Conservation (phyloP, 1,140 invertebrate genomes). For the Druon quercuslanigerum region DNA sequence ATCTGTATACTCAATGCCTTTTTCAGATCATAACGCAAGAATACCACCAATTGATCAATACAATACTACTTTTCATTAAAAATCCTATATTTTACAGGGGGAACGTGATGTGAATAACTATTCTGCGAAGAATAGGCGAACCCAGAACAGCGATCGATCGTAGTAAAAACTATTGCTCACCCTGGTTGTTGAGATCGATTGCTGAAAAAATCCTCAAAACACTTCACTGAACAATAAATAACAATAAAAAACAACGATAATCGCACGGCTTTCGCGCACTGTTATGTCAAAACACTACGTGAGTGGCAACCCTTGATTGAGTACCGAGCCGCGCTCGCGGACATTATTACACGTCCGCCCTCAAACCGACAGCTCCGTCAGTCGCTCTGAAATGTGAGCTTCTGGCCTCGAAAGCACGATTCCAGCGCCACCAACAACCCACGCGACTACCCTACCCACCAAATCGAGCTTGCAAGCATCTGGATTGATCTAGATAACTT, state of each 20-base stretch:
- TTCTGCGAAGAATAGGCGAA: constrained; percentile 26
- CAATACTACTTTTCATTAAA: not conserved
- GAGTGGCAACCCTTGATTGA: constrained; percentile 40
- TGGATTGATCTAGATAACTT: constrained; percentile 29
- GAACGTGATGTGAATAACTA: not conserved
- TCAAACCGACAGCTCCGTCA: constrained; percentile 41
- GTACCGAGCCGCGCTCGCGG: constrained; percentile 41
- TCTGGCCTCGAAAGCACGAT: constrained; percentile 14
- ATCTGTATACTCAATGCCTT: not conserved
- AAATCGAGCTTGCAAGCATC: constrained; percentile 22
- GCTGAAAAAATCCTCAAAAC: constrained; percentile 16
- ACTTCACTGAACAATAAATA: constrained; percentile 13
- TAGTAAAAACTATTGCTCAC: constrained; percentile 22
- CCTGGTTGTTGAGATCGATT: not conserved
- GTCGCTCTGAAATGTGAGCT: constrained; percentile 13
- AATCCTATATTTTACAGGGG: constrained; percentile 8
- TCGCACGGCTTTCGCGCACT: constrained; percentile 1
- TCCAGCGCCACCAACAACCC: constrained; percentile 33
- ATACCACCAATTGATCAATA: not conserved
- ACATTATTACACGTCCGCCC: constrained; percentile 57
- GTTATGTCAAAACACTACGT: constrained; percentile 43
- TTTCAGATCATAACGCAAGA: not conserved
- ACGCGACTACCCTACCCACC: constrained; percentile 27
- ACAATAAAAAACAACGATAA: not conserved
- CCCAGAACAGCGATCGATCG: constrained; percentile 18